Conservation (phyloP, 2,797 vertebrate genomes). For the Poecilia picta region DNA sequence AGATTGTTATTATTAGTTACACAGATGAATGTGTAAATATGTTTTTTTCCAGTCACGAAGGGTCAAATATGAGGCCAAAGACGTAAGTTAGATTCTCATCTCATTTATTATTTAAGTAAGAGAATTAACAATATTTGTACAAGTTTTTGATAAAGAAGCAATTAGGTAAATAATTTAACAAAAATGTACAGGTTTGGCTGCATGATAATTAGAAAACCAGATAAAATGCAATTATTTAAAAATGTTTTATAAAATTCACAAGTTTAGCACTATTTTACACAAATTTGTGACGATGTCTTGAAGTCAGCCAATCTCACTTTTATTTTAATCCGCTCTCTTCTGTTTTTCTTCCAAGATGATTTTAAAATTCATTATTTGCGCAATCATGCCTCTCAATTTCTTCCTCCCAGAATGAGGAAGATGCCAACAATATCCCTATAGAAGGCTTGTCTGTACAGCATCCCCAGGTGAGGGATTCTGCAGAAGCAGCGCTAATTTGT, state of each 20-base stretch:
- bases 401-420: conserved; percentile 81
- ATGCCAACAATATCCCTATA: conserved; percentile 82
- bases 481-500: conserved; percentile 67
- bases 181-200: not conserved
- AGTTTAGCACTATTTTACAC: conserved; percentile 25
- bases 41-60: conserved; percentile 88
- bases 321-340: conserved; percentile 26
- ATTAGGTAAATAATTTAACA: not conserved
- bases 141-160: conserved; percentile 23
- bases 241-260: conserved; percentile 38
- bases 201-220: not conserved
- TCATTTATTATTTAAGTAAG: conserved; percentile 13
- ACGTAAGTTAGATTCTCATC: conserved; percentile 77
- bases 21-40: conserved; percentile 27
- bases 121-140: conserved; percentile 6
- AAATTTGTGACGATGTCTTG: conserved; percentile 9
- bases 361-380: conserved; percentile 54
- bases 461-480: conserved; percentile 81
- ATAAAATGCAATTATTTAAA: conserved; percentile 47
- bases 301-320: conserved; percentile 18
- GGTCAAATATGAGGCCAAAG: conserved; percentile 88
- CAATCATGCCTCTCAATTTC: conserved; percentile 61
- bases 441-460: conserved; percentile 87
- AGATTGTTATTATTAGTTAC: not conserved
- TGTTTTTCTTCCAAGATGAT: conserved; percentile 36